Evolutionary conservation across 2,113 vertebrate species (phyloP).

Genomic region (Irena cyanogastra): DNA sequence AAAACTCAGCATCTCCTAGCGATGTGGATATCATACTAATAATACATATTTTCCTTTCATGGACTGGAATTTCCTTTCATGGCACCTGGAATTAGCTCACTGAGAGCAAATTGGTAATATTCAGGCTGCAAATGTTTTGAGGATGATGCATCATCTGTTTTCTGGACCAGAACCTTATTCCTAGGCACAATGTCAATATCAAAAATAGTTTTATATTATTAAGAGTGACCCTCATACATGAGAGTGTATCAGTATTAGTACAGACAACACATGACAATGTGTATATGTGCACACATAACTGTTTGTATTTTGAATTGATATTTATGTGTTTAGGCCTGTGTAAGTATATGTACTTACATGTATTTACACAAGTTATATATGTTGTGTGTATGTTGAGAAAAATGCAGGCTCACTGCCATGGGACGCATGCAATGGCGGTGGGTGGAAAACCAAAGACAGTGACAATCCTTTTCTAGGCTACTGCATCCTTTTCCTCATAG

Average conservation of each 20-base stretch:
- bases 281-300: not conserved
- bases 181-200: not conserved
- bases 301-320: not conserved
- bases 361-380: not conserved
- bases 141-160: not conserved
- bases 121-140: not conserved
- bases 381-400: not conserved
- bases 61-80: not conserved
- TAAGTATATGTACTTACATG: not conserved
- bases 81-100: not conserved
- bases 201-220: not conserved
- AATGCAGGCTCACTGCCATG: not conserved
- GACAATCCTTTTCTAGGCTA: not conserved
- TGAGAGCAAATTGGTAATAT: not conserved
- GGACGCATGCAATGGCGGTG: fast-evolving
- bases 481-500: not conserved
- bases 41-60: not conserved
- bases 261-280: not conserved
- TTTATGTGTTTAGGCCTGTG: not conserved
- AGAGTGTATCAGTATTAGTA: not conserved
- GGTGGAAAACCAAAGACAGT: not conserved
- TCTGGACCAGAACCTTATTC: not conserved
- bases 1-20: not conserved
- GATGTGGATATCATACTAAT: not conserved
- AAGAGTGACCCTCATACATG: not conserved